Base-by-base conservation (phyloP, 2,888 invertebrate genomes). In the Acrocyrtus sp. region DNA sequence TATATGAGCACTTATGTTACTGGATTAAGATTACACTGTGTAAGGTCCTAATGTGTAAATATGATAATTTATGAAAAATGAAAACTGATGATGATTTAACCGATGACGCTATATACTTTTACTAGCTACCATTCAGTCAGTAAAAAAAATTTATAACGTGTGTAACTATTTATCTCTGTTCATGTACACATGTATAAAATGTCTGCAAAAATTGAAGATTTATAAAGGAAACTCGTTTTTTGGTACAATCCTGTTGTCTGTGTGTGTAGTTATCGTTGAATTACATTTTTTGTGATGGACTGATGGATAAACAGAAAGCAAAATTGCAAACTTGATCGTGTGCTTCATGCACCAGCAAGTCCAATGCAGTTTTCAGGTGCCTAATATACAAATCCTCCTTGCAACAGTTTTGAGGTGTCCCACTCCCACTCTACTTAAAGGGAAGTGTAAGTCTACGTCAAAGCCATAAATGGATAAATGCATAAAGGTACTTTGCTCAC, bases 171-270 rank as follows among this genome's bases (percentile, higher is more conserved):
- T n/a, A n/a, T n/a, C 27, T 45, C 45, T 15, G 45, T 45, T 45
- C 5, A 17, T 45, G 5, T 5, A 45, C 45, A 34, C 12, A 34
- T 34, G 34, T 48, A 22, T 58, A 15, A 58, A 56, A 58, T 22
- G 21, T 48, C 48, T 48, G n/a, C n/a, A 48, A 21, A 48, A 48
- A 48, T 21, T 4, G 45, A 21, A 27, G 17, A 15, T 43, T 60
- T 60, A 39, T 15, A 60, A 48, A 60, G 60, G 60, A 68, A 68
- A 68, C 68, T 68, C 29, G 68, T 60, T 68, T 67, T 58, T 29
- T 6, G 5, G 5, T 22, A 2, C 22, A 4, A 5, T 24, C 34
- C 12, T 34, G 5, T 34, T 12, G 34, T 34, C 34, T 34, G 34
- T 34, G 34, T 12, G 34, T 12, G 5, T 34, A n/a, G n/a, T n/a